These are phyloP conservation scores for Bubo scandiacus DNA, from an alignment of 2,113 vertebrate genomes.

Conservation along the genomic window DNA sequence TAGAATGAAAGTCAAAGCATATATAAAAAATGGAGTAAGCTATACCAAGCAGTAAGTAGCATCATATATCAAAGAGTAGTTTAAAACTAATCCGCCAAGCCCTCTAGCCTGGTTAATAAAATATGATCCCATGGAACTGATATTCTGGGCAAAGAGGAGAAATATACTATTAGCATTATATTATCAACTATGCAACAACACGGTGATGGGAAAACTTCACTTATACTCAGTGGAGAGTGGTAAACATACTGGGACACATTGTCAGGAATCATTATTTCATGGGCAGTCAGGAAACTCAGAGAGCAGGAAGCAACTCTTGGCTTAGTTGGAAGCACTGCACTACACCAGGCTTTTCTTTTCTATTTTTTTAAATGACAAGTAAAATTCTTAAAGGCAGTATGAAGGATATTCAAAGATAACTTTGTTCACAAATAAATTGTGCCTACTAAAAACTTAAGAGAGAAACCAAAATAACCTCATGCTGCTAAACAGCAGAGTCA, in stretches of 20 bases:
- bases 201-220: neutral
- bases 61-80: neutral
- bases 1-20: neutral
- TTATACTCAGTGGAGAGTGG: neutral
- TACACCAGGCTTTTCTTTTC: neutral
- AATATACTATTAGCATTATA: neutral
- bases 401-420: neutral
- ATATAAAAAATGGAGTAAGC: neutral
- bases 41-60: neutral
- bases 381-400: neutral
- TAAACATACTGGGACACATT: accelerated
- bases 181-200: neutral
- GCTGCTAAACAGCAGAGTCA: neutral
- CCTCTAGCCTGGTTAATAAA: neutral
- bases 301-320: neutral
- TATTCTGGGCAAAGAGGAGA: neutral
- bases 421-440: neutral
- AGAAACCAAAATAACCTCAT: neutral
- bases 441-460: neutral
- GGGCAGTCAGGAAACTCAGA: neutral
- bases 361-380: neutral
- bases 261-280: neutral
- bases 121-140: neutral
- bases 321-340: neutral
- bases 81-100: neutral